A percentile compares a stretch with the other conserved stretches of the same genome.
Evolutionary conservation across 1,140 invertebrate species (phyloP).

Genomic region (Neoseiulus cucumeris): DNA sequence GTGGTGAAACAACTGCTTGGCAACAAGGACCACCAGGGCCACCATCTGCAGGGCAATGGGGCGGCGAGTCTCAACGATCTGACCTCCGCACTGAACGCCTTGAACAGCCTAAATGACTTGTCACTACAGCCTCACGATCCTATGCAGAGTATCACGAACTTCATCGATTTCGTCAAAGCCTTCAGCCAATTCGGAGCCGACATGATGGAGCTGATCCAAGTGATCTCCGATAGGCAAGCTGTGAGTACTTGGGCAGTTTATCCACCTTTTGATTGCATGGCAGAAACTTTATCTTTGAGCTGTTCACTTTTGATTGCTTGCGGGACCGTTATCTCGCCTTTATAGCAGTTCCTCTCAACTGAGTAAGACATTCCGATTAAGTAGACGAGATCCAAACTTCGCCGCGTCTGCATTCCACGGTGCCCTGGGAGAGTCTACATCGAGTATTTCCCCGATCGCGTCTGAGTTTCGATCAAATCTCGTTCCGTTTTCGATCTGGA

Average conservation of each 20-base stretch:
- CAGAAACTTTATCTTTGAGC: neutral
- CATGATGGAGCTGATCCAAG: conserved; percentile 90
- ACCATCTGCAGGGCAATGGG: neutral
- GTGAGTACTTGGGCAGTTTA: conserved; percentile 25
- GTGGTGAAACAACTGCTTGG: conserved; percentile 87
- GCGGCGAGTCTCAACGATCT: neutral
- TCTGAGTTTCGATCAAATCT: too few species aligned
- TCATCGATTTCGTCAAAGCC: conserved; percentile 94
- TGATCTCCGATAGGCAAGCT: conserved; percentile 45
- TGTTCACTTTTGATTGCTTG: neutral
- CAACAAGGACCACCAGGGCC: conserved; percentile 49
- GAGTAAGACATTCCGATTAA: too few species aligned
- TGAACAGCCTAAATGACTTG: neutral
- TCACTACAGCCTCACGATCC: conserved; percentile 26
- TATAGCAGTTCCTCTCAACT: too few species aligned
- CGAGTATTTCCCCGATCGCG: too few species aligned
- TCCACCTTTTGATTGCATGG: neutral
- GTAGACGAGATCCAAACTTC: too few species aligned
- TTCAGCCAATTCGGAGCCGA: conserved; percentile 95
- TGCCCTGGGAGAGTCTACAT: too few species aligned
- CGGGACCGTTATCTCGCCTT: neutral
- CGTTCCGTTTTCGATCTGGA: too few species aligned
- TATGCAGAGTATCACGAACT: conserved; percentile 82
- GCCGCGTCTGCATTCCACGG: too few species aligned
- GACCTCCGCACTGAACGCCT: neutral